Percentiles rank a stretch among this genome's conserved stretches.
Conservation (phyloP, 2,888 invertebrate genomes). For the Drosophila emarginata region DNA sequence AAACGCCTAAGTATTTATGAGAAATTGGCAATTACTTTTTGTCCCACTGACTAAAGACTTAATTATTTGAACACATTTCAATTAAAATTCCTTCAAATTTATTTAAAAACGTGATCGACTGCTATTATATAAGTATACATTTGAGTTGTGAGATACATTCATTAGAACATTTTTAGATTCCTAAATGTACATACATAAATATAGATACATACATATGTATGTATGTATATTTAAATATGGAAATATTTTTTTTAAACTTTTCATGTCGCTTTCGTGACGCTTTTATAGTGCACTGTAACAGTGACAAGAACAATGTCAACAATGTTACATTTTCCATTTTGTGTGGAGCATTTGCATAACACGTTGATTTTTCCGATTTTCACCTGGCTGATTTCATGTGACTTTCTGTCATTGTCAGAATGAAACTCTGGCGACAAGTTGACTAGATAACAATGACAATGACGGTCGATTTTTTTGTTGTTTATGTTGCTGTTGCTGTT, state of each 20-base stretch:
- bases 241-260: background rate
- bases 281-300: background rate
- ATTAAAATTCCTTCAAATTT: too few species aligned
- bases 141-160: too few species aligned
- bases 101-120: too few species aligned
- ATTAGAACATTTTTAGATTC: too few species aligned
- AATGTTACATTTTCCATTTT: constrained; percentile 55
- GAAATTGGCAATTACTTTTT: too few species aligned
- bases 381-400: constrained; percentile 58
- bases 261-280: background rate
- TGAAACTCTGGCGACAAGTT: constrained; percentile 30
- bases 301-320: constrained; percentile 49
- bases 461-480: constrained; percentile 35
- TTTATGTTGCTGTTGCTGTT: constrained; percentile 22
- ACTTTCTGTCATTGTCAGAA: constrained; percentile 49
- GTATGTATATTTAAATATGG: background rate
- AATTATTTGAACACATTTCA: too few species aligned
- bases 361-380: constrained; percentile 56
- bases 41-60: too few species aligned
- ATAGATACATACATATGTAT: too few species aligned
- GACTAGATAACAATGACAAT: constrained; percentile 66
- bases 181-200: too few species aligned
- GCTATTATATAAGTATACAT: too few species aligned
- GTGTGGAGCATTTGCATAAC: constrained; percentile 63
- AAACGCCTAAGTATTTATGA: too few species aligned